Conservation (phyloP, 2,888 invertebrate genomes). For the Noctua pronuba region DNA sequence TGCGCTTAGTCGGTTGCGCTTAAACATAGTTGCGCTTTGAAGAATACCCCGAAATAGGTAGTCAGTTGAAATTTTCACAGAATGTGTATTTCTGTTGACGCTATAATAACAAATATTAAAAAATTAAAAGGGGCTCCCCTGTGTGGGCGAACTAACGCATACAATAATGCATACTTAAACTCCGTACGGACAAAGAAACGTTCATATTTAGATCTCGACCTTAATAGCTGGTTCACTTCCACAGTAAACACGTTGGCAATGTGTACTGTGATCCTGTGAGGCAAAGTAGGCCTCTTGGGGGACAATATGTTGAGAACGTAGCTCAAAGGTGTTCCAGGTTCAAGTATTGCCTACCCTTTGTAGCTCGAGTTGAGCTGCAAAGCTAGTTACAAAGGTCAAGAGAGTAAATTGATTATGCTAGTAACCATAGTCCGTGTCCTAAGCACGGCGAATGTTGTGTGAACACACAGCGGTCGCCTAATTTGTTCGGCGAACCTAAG, state of each 20-base stretch:
- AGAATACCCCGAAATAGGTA: too few relatives aligned
- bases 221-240: neutral
- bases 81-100: too few relatives aligned
- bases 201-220: neutral
- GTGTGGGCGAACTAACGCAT: too few relatives aligned
- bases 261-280: constrained; percentile 14
- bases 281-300: constrained; percentile 7
- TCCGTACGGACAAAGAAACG: neutral
- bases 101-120: too few relatives aligned
- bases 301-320: neutral
- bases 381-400: neutral
- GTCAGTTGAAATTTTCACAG: too few relatives aligned
- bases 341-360: constrained; percentile 7
- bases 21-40: too few relatives aligned
- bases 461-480: neutral
- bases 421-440: neutral
- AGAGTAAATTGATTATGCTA: neutral
- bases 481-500: neutral
- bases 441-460: neutral
- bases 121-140: too few relatives aligned
- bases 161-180: neutral
- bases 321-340: constrained; percentile 24
- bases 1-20: too few relatives aligned
- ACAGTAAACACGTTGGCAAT: neutral
- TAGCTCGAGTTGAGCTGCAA: neutral